Percentiles rank a stretch among this genome's conserved stretches.
These are phyloP conservation scores for Druceiella hillmani DNA, from an alignment of 2,888 invertebrate species.

Conservation along the genomic window DNA sequence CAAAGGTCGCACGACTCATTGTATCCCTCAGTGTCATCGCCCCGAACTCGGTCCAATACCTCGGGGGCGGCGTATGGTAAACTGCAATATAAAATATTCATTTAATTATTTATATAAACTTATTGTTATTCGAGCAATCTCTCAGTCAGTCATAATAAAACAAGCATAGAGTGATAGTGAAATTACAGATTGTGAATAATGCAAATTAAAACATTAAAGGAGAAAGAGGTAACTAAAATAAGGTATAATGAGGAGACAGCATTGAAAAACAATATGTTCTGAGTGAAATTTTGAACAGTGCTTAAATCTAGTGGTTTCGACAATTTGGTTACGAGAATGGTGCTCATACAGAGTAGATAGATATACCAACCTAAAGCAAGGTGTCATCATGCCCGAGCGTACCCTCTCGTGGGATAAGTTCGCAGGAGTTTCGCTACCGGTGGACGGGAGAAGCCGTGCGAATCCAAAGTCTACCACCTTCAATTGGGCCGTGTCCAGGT, in stretches of 20 bases:
- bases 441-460: conserved; percentile 56
- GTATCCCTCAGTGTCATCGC: conserved; percentile 57
- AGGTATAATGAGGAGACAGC: no score
- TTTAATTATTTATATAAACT: conserved; percentile 2
- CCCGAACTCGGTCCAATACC: conserved; percentile 57
- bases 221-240: no score
- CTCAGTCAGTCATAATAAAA: background rate
- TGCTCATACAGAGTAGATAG: no score
- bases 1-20: conserved; percentile 93
- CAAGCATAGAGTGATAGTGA: no score
- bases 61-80: conserved; percentile 95
- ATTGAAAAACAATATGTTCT: no score
- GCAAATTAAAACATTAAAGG: no score
- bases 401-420: conserved; percentile 15
- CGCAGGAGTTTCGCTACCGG: conserved; percentile 15
- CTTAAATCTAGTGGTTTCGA: no score
- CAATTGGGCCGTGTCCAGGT: conserved; percentile 45
- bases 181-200: no score
- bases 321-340: no score
- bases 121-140: background rate
- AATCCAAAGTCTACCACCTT: conserved; percentile 97
- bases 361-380: conserved; percentile 79
- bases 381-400: conserved; percentile 56
- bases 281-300: no score
- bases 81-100: conserved; percentile 25